Base-by-base conservation (phyloP, 64 coral and sea anemone species). In the Pocillopora damicornis region DNA sequence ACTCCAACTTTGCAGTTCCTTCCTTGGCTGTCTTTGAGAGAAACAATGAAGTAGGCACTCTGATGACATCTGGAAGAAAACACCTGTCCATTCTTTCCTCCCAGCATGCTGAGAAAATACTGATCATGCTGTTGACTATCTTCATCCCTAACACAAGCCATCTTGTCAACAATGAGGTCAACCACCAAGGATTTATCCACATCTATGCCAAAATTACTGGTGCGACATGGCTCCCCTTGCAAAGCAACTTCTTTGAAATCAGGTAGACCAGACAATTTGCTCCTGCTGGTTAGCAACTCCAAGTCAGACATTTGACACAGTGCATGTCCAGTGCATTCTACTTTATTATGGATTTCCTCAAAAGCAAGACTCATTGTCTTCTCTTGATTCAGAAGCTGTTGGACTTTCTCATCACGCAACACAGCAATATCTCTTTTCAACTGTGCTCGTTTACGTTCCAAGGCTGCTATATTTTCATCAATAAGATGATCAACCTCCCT, bases 151-250 rank as follows among this genome's bases (percentile, higher is more conserved):
- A 85, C 45, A 42, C n/a, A 22, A 2, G 64, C 81, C 64, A 85
- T 85, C 81, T 73, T 85, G 61, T 85, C 81, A 20, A 85, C 81
- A 34, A 85, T 85, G 36, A 20, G 37, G 16, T 85, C 65, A 59
- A 71, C 65, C 13, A 17, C 64, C 13, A 85, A 38, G 20, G 81
- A 72, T 58, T 73, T 85, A 65, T 85, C 64, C n/a, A 85, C 81
- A 34, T 85, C 81, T 51, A 85, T 57, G 34, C 18, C 51, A n/a
- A 85, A 85, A 72, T 85, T 85, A 22, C 15, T 72, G 6, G 81
- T 85, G 81, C 64, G 81, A 14, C 81, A 85, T 58, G 81, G 81
- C n/a, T 85, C 37, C 81, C 81, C 71, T 26, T 85, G 81, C 42
- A 85, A 23, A 23, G 37, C 81, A 85, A 85, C 37, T 20, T 85